phyloP scores from a whole-genome alignment of 1,140 invertebrate genomes.

The Meloidogyne chitwoodi region DNA sequence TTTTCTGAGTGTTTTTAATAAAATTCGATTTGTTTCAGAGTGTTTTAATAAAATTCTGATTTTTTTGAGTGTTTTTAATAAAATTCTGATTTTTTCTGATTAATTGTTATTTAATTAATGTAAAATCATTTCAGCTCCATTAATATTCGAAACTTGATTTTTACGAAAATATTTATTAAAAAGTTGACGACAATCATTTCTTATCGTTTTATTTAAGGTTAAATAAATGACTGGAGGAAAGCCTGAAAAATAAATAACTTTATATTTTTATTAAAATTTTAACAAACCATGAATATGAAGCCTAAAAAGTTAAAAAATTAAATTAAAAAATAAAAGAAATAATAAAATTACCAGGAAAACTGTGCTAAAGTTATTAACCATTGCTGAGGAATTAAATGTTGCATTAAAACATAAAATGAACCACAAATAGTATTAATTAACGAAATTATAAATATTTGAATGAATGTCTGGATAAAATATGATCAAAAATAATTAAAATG shows the following conservation, averaged over 20 bases:
- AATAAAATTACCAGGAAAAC: slow-evolving; percentile 6
- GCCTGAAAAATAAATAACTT: not conserved
- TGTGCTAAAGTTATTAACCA: slow-evolving; percentile 12
- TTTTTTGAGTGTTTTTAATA: no score
- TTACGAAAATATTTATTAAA: not conserved
- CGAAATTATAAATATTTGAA: slow-evolving; percentile 7
- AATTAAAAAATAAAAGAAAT: not conserved
- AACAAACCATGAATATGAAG: no score
- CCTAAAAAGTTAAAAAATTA: no score
- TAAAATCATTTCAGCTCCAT: not conserved
- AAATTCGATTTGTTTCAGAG: not conserved
- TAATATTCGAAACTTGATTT: not conserved
- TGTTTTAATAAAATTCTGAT: no score
- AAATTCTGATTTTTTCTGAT: not conserved
- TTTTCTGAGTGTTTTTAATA: no score
- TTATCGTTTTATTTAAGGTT: slow-evolving; percentile 4
- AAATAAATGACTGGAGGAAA: slow-evolving; percentile 1
- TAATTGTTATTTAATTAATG: not conserved
- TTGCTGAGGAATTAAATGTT: not conserved
- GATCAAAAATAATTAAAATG: not conserved
- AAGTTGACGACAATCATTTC: slow-evolving; percentile 1
- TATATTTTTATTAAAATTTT: no score
- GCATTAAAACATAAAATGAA: not conserved
- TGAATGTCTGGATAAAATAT: not conserved
- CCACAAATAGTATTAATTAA: not conserved